Base-by-base conservation (phyloP, 2,797 vertebrate genomes). In the Sebastes taczanowskii region DNA sequence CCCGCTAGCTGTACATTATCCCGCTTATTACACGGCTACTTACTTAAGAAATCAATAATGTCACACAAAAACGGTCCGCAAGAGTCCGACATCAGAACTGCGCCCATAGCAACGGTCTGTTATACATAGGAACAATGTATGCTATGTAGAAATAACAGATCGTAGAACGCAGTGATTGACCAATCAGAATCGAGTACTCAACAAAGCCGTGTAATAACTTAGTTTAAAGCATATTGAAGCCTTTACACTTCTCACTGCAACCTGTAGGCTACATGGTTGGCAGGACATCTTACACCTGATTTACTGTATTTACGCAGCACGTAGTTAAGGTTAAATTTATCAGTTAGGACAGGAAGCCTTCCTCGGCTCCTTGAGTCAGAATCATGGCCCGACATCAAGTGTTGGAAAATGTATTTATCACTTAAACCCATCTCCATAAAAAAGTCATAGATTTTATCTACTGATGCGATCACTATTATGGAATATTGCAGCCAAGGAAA, bases 371-470 rank as follows among this genome's bases (percentile, higher is more conserved):
- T 61, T 34, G 32, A 22, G 64, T 65, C 69, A 66, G 67, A 78
- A 42, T 70, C 11, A 25, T 7, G 10, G 58, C 72, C 18, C 9
- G 10, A 59, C 71, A 72, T 78, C 16, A 64, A 82, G 38, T 55
- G 68, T 62, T 69, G 77, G 68, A 83, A 82, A 81, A 32, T 30
- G 32, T 46, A 87, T 86, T 82, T 74, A 29, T 29, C 34, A 53
- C 74, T 56, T 71, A 64, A 87, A 70, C 35, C 46, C 59, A 61
- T 85, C 68, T 53, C 62, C 68, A 78, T 86, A 64, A 84, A 89
- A 87, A 87, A 84, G 29, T 66, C 68, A 55, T 22, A 72, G 67
- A 42, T 64, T 67, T 80, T 64, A 88, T 86, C 74, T 85, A 66
- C 71, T 73, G 46, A 46, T 81, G 68, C 25, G 11, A 67, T 34